These are phyloP conservation scores for Trematomus bernacchii DNA, from an alignment of 2,797 vertebrate species.

Conservation along the genomic window DNA sequence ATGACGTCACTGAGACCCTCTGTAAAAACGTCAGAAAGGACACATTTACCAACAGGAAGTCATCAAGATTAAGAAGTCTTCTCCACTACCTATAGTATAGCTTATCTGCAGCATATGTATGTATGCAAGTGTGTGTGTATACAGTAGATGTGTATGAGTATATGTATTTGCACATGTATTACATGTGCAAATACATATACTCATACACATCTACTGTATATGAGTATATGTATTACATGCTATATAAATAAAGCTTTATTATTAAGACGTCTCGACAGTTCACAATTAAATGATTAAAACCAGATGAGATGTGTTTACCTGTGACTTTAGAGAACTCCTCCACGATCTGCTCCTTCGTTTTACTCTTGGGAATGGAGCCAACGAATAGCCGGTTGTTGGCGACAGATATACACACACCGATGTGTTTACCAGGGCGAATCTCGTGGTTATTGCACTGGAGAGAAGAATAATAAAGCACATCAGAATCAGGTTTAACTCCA, in stretches of 20 bases:
- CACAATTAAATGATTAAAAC: accelerated
- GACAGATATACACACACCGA: slow-evolving; percentile 98
- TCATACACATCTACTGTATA: too few species aligned
- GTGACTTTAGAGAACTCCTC: slow-evolving; percentile 98
- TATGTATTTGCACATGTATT: too few species aligned
- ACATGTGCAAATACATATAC: too few species aligned
- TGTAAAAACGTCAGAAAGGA: slow-evolving; percentile 66
- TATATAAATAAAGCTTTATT: too few species aligned
- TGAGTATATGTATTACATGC: too few species aligned
- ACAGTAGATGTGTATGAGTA: too few species aligned
- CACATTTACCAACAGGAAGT: too few species aligned
- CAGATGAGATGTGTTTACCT: slow-evolving; percentile 79
- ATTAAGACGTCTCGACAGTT: neutral
- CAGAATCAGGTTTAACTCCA: neutral
- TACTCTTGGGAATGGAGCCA: slow-evolving; percentile 98
- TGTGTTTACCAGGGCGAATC: slow-evolving; percentile 98
- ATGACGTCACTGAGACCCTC: slow-evolving; percentile 98
- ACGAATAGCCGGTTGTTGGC: slow-evolving; percentile 99
- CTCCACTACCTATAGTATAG: too few species aligned
- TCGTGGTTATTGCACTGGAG: slow-evolving; percentile 96
- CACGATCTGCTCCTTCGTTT: slow-evolving; percentile 98
- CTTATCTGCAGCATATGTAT: too few species aligned
- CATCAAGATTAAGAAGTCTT: neutral
- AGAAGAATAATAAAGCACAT: neutral
- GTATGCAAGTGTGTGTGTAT: too few species aligned